These are phyloP conservation scores for Chionomys nivalis DNA, from an alignment of 2,113 vertebrate genomes.

Conservation along the genomic window DNA sequence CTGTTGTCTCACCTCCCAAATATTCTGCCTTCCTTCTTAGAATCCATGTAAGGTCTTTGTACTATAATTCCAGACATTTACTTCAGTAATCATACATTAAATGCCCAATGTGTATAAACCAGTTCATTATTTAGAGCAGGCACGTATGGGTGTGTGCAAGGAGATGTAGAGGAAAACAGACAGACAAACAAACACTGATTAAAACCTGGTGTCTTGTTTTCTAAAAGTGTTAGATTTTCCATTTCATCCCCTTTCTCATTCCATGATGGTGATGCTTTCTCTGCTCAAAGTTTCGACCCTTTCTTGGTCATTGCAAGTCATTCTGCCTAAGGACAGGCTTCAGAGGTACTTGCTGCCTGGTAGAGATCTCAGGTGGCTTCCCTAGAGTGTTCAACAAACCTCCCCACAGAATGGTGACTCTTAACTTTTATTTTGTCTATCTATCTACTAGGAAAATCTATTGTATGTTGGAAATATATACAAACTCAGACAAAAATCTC, in stretches of 20 bases:
- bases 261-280: neutral
- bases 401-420: neutral
- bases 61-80: neutral
- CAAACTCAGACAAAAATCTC: neutral
- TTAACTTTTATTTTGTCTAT: neutral
- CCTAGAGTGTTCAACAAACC: accelerated
- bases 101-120: neutral
- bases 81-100: slow-evolving; percentile 1
- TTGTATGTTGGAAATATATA: neutral
- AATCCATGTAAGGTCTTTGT: neutral
- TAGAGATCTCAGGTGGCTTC: neutral
- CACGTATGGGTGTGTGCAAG: neutral
- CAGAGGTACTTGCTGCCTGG: neutral
- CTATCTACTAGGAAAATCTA: neutral
- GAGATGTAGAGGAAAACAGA: neutral
- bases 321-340: neutral
- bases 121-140: neutral
- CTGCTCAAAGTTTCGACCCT: neutral
- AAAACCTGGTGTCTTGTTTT: neutral
- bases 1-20: accelerated
- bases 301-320: neutral
- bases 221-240: neutral
- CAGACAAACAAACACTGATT: neutral
- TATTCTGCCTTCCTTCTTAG: neutral
- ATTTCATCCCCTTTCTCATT: neutral